phyloP scores from a whole-genome alignment of 30 jellyfish, hydroid and myxozoan species.

The Chironex yamaguchii region DNA sequence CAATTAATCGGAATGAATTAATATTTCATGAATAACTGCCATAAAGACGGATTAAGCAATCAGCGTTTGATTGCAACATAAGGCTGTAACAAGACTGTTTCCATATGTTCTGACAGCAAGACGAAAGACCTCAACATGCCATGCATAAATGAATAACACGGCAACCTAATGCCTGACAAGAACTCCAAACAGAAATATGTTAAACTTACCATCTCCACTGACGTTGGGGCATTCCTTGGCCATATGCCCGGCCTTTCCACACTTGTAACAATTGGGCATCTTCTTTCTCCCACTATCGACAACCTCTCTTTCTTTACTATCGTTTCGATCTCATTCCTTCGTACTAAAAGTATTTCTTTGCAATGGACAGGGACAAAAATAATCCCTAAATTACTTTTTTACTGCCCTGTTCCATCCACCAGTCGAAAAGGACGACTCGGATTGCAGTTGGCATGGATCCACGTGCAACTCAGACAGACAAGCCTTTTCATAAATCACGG shows the following conservation, averaged over 20 bases:
- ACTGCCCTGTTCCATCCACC: too few relatives aligned
- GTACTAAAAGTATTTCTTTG: too few relatives aligned
- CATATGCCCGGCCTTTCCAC: slow-evolving; percentile 93
- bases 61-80: background rate
- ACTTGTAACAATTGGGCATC: slow-evolving; percentile 85
- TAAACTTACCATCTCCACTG: background rate
- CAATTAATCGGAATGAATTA: background rate
- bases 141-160: too few relatives aligned
- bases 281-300: background rate
- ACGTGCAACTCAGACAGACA: background rate
- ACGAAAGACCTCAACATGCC: too few relatives aligned
- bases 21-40: background rate
- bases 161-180: too few relatives aligned
- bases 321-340: background rate
- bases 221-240: slow-evolving; percentile 54
- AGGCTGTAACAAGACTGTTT: background rate
- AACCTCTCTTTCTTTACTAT: background rate
- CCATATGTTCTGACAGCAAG: too few relatives aligned
- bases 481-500: background rate
- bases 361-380: too few relatives aligned
- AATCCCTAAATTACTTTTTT: too few relatives aligned
- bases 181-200: too few relatives aligned
- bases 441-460: background rate
- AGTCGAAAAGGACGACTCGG: too few relatives aligned
- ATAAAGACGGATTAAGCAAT: background rate